Percentiles rank a stretch among this genome's conserved stretches.
Evolutionary conservation across 2,888 invertebrate species (phyloP).

Genomic region (Trachelus stipa): DNA sequence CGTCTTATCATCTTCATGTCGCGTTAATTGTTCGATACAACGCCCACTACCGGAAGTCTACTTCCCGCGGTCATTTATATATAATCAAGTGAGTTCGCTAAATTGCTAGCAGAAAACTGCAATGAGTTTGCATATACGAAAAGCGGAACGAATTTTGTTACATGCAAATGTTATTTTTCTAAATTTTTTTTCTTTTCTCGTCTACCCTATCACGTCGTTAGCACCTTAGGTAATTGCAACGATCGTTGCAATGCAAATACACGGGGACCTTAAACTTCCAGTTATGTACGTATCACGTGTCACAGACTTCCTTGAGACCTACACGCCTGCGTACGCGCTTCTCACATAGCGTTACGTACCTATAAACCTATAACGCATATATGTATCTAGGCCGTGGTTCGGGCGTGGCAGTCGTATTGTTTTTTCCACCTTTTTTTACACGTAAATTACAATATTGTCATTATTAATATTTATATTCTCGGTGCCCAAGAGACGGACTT

Average conservation of each 20-base stretch:
- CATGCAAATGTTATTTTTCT: not conserved
- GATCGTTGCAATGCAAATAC: not conserved
- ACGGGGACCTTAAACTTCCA: not conserved
- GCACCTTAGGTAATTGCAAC: not conserved
- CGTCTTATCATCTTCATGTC: constrained; percentile 14
- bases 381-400: constrained; percentile 30
- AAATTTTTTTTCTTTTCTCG: not conserved
- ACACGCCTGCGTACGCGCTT: not conserved
- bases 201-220: not conserved
- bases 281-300: not conserved
- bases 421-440: constrained; percentile 20
- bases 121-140: not conserved
- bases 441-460: constrained; percentile 51
- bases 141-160: not conserved
- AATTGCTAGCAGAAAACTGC: not conserved
- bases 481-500: constrained; percentile 13
- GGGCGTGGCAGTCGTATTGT: constrained; percentile 54
- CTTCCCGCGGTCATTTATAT: constrained; percentile 48
- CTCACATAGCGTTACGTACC: not conserved
- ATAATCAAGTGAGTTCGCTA: constrained; percentile 15
- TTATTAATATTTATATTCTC: constrained; percentile 52
- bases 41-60: constrained; percentile 53
- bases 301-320: not conserved
- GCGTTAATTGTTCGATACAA: constrained; percentile 52
- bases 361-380: not conserved